Evolutionary conservation across 64 coral and sea anemone species (phyloP).

Genomic region (Dendronephthya gigantea): DNA sequence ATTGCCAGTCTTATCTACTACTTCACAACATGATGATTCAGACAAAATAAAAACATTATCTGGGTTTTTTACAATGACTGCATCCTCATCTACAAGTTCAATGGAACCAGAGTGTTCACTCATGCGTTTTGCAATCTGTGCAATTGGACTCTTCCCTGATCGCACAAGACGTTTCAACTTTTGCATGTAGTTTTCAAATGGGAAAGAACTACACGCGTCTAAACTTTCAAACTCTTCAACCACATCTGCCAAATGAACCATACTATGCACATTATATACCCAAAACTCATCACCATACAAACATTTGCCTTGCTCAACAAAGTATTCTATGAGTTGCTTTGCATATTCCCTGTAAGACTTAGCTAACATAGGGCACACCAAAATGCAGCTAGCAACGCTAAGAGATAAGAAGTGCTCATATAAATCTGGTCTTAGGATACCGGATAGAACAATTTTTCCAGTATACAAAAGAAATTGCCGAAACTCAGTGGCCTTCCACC

Average conservation of each 20-base stretch:
- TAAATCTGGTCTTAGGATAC: background rate
- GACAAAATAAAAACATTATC: background rate
- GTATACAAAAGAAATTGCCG: conserved; percentile 14
- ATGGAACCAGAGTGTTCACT: background rate
- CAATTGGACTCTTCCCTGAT: background rate
- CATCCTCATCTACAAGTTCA: background rate
- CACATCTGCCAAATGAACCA: background rate
- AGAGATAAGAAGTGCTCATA: background rate
- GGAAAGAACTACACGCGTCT: background rate
- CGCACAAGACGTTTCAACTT: background rate
- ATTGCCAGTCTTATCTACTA: background rate
- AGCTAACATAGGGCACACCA: background rate
- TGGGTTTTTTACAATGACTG: background rate
- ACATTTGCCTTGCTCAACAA: background rate
- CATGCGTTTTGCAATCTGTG: background rate
- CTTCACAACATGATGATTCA: conserved; percentile 11
- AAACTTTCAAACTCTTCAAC: background rate
- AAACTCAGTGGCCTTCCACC: conserved; percentile 13
- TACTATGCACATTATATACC: background rate
- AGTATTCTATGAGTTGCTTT: background rate
- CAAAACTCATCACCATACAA: conserved; percentile 13
- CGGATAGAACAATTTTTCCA: background rate
- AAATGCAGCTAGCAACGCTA: conserved; percentile 7
- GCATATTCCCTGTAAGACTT: background rate
- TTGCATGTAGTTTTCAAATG: conserved; percentile 10